Percentiles rank a stretch among this genome's conserved stretches.
phyloP scores from a whole-genome alignment of 2,888 invertebrate genomes.

The Apantesis nais region DNA sequence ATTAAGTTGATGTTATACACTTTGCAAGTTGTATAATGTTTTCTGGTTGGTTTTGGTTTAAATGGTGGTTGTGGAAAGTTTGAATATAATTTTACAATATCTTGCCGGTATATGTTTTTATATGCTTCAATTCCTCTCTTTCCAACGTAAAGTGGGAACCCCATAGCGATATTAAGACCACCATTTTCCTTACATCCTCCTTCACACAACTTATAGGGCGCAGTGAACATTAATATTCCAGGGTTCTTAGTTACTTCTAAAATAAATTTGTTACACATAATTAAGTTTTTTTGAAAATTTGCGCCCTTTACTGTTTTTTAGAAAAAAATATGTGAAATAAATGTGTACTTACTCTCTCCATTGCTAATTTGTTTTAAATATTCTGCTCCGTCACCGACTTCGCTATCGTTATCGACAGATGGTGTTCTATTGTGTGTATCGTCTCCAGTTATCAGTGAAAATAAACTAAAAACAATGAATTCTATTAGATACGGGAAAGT shows the following conservation, averaged over 20 bases:
- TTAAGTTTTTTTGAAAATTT: slow-evolving; percentile 3
- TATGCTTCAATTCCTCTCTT: slow-evolving; percentile 51
- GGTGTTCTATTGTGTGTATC: slow-evolving; percentile 28
- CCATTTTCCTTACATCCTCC: slow-evolving; percentile 53
- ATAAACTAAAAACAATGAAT: slow-evolving; percentile 52
- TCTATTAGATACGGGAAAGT: slow-evolving; percentile 41
- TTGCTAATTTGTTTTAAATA: slow-evolving; percentile 55
- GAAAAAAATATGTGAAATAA: slow-evolving; percentile 18
- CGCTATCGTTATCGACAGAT: slow-evolving; percentile 40
- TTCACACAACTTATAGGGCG: slow-evolving; percentile 69
- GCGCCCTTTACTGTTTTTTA: neutral
- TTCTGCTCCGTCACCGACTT: slow-evolving; percentile 53
- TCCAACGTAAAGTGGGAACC: slow-evolving; percentile 69
- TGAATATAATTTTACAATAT: slow-evolving; percentile 44
- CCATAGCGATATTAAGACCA: slow-evolving; percentile 52
- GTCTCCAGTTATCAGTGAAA: slow-evolving; percentile 45
- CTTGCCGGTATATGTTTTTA: slow-evolving; percentile 52
- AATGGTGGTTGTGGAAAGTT: slow-evolving; percentile 55
- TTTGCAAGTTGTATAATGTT: slow-evolving; percentile 7
- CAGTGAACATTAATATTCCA: slow-evolving; percentile 67
- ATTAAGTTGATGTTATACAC: neutral
- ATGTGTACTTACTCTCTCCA: slow-evolving; percentile 61
- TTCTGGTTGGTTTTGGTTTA: slow-evolving; percentile 28
- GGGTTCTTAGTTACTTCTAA: slow-evolving; percentile 59
- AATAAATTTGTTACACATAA: slow-evolving; percentile 47